These are phyloP conservation scores for Ranitomeya variabilis DNA, from an alignment of 2,113 vertebrate genomes.

Conservation along the genomic window DNA sequence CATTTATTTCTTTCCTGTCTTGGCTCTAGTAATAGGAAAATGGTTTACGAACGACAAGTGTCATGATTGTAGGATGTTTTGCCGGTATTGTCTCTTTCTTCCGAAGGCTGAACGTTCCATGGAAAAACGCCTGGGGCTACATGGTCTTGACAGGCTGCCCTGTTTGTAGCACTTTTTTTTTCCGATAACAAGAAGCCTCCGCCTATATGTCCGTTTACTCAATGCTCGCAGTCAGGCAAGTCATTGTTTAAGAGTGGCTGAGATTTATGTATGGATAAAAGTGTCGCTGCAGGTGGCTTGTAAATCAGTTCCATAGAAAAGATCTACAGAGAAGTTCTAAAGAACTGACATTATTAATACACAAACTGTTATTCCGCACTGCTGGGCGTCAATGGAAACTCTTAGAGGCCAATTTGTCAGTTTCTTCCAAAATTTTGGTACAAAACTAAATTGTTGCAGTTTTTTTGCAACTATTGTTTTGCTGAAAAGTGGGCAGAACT, in stretches of 20 bases:
- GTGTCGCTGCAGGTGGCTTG: background rate
- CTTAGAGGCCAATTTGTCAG: too few species aligned
- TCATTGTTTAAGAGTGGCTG: background rate
- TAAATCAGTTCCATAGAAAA: background rate
- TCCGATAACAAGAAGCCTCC: slow-evolving; percentile 36
- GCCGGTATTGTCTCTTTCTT: slow-evolving; percentile 9
- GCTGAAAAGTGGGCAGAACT: too few species aligned
- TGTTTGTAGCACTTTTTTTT: slow-evolving; percentile 26
- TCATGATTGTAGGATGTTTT: background rate
- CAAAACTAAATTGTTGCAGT: too few species aligned
- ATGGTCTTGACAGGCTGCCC: slow-evolving; percentile 28
- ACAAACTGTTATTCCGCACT: too few species aligned
- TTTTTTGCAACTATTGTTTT: too few species aligned
- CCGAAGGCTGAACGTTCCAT: background rate
- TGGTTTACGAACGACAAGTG: background rate
- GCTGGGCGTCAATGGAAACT: too few species aligned
- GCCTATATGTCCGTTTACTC: slow-evolving; percentile 14
- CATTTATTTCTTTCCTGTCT: background rate
- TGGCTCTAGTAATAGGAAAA: background rate
- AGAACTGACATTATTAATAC: background rate
- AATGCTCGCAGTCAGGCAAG: background rate
- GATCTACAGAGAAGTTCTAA: background rate
- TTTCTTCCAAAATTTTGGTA: too few species aligned
- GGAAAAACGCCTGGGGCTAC: slow-evolving; percentile 46
- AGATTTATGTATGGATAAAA: background rate